A percentile compares a stretch with the other conserved stretches of the same genome.
Evolutionary conservation across 2,113 vertebrate genomes (phyloP).

Genomic region (Neogobius melanostomus): DNA sequence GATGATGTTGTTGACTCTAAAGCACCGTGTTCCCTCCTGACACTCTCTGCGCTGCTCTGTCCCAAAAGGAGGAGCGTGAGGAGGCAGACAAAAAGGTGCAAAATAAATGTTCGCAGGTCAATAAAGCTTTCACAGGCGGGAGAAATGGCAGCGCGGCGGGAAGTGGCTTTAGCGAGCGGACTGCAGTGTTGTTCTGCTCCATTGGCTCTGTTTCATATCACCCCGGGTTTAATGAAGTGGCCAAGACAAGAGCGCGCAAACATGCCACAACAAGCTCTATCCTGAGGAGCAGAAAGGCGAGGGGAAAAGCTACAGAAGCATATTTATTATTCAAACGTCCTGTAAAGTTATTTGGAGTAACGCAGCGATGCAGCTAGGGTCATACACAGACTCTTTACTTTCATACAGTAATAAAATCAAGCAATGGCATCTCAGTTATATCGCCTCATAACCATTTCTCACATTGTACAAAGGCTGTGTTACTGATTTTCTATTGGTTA

Average conservation of each 20-base stretch:
- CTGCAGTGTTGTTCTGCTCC: slow-evolving; percentile 42
- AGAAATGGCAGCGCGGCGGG: not conserved
- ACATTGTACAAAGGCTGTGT: too few relatives aligned
- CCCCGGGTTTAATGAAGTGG: slow-evolving; percentile 39
- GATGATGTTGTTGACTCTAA: not conserved
- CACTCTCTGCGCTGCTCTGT: slow-evolving; percentile 1
- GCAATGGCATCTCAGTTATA: too few relatives aligned
- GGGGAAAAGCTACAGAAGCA: slow-evolving; percentile 1
- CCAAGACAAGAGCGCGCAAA: slow-evolving; percentile 21
- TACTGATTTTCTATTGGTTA: too few relatives aligned
- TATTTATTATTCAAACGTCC: slow-evolving; percentile 10
- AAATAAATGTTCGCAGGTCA: slow-evolving; percentile 12
- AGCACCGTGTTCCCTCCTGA: slow-evolving; percentile 4
- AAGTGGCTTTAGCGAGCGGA: slow-evolving; percentile 3
- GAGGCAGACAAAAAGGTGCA: slow-evolving; percentile 3
- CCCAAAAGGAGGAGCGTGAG: not conserved
- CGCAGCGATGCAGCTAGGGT: too few relatives aligned
- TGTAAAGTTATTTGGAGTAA: not conserved
- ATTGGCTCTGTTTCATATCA: slow-evolving; percentile 46
- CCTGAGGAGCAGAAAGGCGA: not conserved
- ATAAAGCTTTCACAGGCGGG: slow-evolving; percentile 14
- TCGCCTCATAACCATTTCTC: too few relatives aligned
- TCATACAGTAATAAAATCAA: not conserved
- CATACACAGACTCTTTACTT: too few relatives aligned
- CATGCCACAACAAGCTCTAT: slow-evolving; percentile 15